Evolutionary conservation across 2,797 vertebrate species (phyloP), one percentile per base, ranked within the genome.

Genomic region (Enteromius afrohamiltoni): DNA sequence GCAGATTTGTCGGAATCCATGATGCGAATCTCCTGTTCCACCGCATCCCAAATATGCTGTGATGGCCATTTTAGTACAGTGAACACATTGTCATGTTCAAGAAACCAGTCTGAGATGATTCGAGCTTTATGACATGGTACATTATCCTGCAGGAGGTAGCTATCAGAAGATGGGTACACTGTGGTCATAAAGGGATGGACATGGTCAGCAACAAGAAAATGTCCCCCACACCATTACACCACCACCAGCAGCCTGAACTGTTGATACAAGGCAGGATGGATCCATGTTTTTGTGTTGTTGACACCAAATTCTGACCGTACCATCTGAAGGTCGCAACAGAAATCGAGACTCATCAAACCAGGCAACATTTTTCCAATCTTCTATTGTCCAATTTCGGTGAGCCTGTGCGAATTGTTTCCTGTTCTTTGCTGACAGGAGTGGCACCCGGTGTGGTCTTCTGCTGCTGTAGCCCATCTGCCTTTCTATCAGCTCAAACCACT

Each of bases 1-100:
- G 86, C 83, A 91, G 88, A 90, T 92, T 92, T 92, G 85, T 92
- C 77, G 62, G 90, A 87, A 90, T 93, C 85, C 53, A 87, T 89
- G 70, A 90, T 90, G 86, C 0, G 1, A 88, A 86, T 89, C 83
- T 92, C 83, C 76, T 16, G 4, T 90, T 91, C 80, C 85, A 90
- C 58, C 83, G 86, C 85, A 88, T 86, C 77, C 29, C 79, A 86
- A 83, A 83, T 19, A 9, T 85, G 82, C 76, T 83, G 45, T 83
- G 77, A 47, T 55, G 29, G 14, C 31, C 2, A 17, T 40, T 53
- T 51, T 21, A 53, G 47, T 69, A 40, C 4, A 79, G 29, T 79
- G 21, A 69, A 40, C 31, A 40, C 47, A 40, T n/a, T 55, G 16
- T 11, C 2, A 31, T 51, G 47, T 74, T 11, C 26, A 60, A 81